phyloP scores from a whole-genome alignment of 2,888 invertebrate genomes.

The Nomada ruficornis region DNA sequence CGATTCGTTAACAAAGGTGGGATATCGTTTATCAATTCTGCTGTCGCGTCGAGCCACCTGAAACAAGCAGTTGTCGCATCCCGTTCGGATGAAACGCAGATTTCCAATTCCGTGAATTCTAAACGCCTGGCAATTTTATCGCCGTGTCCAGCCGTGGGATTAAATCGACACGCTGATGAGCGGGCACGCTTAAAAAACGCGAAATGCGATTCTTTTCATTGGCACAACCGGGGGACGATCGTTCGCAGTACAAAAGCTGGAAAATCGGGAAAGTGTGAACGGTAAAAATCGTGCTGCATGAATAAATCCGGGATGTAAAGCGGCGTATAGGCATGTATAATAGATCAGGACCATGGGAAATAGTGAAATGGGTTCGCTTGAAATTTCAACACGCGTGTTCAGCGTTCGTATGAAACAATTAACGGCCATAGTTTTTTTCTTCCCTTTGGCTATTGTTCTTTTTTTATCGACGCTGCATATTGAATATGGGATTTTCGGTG shows the following conservation, averaged over 20 bases:
- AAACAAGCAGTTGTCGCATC: conserved; percentile 7
- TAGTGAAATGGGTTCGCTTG: neutral
- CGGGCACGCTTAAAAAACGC: conserved; percentile 18
- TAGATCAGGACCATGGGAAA: neutral
- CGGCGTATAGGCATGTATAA: conserved; percentile 4
- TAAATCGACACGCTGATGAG: conserved; percentile 34
- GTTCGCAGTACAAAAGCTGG: conserved; percentile 3
- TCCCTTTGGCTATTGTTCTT: neutral
- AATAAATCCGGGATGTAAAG: conserved; percentile 15
- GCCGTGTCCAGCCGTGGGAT: conserved; percentile 9
- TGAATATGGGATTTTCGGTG: neutral
- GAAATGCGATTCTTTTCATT: conserved; percentile 19
- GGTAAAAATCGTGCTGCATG: neutral
- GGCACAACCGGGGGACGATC: neutral
- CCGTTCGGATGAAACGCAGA: conserved; percentile 16
- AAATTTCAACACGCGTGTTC: neutral
- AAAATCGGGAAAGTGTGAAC: conserved; percentile 8
- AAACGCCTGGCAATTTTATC: conserved; percentile 36
- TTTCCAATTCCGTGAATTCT: conserved; percentile 14
- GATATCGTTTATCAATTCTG: conserved; percentile 22
- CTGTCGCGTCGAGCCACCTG: conserved; percentile 13
- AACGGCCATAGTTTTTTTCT: neutral
- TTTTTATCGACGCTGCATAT: neutral
- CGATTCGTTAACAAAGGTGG: conserved; percentile 7
- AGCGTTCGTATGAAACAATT: neutral